Percentiles rank a stretch among this genome's conserved stretches.
Evolutionary conservation across 2,888 invertebrate genomes (phyloP).

Genomic region (Melinaea menophilus): DNA sequence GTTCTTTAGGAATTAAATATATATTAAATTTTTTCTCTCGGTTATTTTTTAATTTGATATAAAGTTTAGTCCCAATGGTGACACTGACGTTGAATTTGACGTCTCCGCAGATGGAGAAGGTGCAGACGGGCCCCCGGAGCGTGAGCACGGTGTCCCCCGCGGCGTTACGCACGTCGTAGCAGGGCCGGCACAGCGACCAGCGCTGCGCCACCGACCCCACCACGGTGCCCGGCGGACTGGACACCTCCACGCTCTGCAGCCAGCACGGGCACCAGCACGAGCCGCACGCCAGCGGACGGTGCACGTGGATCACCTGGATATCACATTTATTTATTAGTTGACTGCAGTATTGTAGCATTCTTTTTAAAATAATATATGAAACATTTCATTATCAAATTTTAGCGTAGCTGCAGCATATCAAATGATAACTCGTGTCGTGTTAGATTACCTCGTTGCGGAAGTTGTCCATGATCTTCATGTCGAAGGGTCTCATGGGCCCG

Average conservation of each 20-base stretch:
- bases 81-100: conserved; percentile 87
- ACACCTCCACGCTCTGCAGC: conserved; percentile 86
- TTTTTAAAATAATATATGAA: too few relatives aligned
- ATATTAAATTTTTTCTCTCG: too few relatives aligned
- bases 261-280: conserved; percentile 93
- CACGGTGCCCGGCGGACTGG: conserved; percentile 83
- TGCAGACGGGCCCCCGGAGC: conserved; percentile 90
- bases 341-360: too few relatives aligned
- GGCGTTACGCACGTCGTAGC: conserved; percentile 85
- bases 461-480: conserved; percentile 91
- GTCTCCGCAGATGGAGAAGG: conserved; percentile 87
- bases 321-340: not conserved
- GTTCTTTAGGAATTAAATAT: too few relatives aligned
- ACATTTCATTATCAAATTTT: too few relatives aligned
- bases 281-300: conserved; percentile 88
- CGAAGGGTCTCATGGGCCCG: conserved; percentile 89
- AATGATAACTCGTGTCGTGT: too few relatives aligned
- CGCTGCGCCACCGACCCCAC: conserved; percentile 86
- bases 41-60: too few relatives aligned
- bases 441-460: conserved; percentile 82
- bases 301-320: conserved; percentile 85
- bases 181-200: conserved; percentile 86
- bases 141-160: conserved; percentile 84
- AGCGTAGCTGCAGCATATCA: too few relatives aligned
- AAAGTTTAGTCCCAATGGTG: too few relatives aligned